Conservation (phyloP, 2,113 vertebrate genomes). For the Leptosomus discolor region DNA sequence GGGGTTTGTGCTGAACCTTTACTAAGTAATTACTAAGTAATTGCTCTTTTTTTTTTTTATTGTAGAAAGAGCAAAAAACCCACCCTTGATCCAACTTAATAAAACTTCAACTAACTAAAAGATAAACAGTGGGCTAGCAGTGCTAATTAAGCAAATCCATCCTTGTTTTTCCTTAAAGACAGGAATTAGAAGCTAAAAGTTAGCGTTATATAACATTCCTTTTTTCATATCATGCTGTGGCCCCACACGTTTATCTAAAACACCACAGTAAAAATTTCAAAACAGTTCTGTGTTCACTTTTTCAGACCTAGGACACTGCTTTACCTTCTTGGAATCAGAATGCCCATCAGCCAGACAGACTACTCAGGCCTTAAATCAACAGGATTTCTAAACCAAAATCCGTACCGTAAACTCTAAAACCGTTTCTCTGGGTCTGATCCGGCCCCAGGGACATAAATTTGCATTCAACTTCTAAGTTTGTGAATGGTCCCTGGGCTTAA, state of each 20-base stretch:
- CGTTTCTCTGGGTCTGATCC: background rate
- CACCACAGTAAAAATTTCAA: background rate
- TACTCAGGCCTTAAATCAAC: constrained; percentile 24
- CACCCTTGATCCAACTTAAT: background rate
- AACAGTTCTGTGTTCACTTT: background rate
- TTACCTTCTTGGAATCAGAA: background rate
- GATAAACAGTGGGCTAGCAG: background rate
- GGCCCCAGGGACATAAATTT: constrained; percentile 37
- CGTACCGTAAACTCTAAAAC: background rate
- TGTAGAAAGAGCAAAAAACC: background rate
- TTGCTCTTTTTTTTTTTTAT: background rate
- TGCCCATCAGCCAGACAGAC: background rate
- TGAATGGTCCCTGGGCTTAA: background rate
- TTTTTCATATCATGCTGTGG: background rate
- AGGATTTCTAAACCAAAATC: constrained; percentile 20
- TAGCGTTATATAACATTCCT: background rate
- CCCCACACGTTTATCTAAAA: background rate
- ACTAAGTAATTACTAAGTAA: background rate
- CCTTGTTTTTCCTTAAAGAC: background rate
- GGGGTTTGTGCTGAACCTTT: background rate
- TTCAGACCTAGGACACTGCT: background rate
- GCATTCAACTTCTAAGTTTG: constrained; percentile 22
- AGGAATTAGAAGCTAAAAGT: background rate
- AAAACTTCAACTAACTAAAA: background rate
- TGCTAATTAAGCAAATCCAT: background rate